Evolutionary conservation across 2,888 invertebrate species (phyloP), one percentile per base, ranked within the genome.

Genomic region (Carabus problematicus): DNA sequence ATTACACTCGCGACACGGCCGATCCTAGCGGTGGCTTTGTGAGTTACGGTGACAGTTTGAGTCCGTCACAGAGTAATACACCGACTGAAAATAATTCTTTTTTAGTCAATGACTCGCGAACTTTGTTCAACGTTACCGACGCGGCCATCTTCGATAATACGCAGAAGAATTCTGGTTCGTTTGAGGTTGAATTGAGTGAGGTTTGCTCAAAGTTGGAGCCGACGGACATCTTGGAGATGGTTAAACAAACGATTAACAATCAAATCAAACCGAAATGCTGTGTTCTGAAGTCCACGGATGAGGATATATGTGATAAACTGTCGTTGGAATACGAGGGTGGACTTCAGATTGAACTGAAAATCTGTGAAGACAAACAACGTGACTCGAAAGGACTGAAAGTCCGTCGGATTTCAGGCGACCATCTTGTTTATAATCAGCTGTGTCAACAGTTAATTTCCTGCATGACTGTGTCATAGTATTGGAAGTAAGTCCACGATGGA

Each of bases 391-490:
- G 93, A 7, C 85, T 95, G 75, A 94, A 94, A 75, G 88, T 95
- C 88, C 84, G 94, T 66, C 84, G 94, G 77, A 93, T 95, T 75
- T 94, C 94, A 0, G 95, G 95, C 4, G 95, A 95, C 81, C 93
- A 93, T 81, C 85, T 91, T 74, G 93, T 94, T 78, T 95, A 94
- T 78, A 93, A 92, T 72, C 92, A 93, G 80, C 85, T 95, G 47
- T 95, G 95, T 81, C 92, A 94, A 79, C 93, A 94, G 82, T 82
- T 95, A 75, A 93, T 95, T 70, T 92, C 92, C 60, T 93, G 93
- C 79, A 89, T 95, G 84, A 91, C 91, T 70, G 92, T 91, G 79
- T 92, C 82, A 75, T 82, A 79, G 59, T 63, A 69, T 62, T 62
- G 29, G 29, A 29, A 29, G 29, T 29, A 29, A 29, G 29, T 29